phyloP scores from a whole-genome alignment of 2,888 invertebrate genomes.

The Ethmia dodecea region DNA sequence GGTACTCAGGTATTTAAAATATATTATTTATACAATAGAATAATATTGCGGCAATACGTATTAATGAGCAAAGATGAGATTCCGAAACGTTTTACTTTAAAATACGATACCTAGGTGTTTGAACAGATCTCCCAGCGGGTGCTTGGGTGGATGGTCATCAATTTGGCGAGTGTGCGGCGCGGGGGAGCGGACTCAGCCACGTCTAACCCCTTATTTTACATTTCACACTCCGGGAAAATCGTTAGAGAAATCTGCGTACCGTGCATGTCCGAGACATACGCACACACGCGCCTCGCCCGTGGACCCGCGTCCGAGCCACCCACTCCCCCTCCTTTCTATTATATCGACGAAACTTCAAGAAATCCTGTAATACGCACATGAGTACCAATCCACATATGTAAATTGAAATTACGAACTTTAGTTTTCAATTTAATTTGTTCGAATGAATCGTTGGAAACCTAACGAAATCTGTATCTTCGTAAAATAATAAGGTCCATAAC shows the following conservation, averaged over 20 bases:
- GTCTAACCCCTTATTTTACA: constrained; percentile 78
- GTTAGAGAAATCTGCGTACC: constrained; percentile 78
- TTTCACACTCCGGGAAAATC: constrained; percentile 78
- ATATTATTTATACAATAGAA: too few species aligned
- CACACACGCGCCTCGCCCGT: constrained; percentile 40
- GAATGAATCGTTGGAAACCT: too few species aligned
- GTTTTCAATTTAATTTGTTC: too few species aligned
- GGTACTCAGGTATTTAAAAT: too few species aligned
- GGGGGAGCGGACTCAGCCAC: constrained; percentile 51
- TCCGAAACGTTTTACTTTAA: constrained; percentile 67
- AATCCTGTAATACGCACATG: constrained; percentile 63
- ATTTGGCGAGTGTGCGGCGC: constrained; percentile 57
- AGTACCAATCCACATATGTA: constrained; percentile 58
- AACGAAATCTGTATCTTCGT: too few species aligned
- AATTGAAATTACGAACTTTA: constrained; percentile 45
- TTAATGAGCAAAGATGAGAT: constrained; percentile 63
- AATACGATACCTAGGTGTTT: constrained; percentile 74
- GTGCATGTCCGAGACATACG: constrained; percentile 72
- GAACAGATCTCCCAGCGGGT: constrained; percentile 70
- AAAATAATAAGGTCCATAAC: too few species aligned
- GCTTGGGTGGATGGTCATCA: constrained; percentile 65
- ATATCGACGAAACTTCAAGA: constrained; percentile 75
- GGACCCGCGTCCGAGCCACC: constrained; percentile 35
- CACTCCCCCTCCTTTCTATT: constrained; percentile 48
- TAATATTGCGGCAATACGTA: too few species aligned